Conservation (phyloP, 2,113 vertebrate species). For the Xerus inauris region DNA sequence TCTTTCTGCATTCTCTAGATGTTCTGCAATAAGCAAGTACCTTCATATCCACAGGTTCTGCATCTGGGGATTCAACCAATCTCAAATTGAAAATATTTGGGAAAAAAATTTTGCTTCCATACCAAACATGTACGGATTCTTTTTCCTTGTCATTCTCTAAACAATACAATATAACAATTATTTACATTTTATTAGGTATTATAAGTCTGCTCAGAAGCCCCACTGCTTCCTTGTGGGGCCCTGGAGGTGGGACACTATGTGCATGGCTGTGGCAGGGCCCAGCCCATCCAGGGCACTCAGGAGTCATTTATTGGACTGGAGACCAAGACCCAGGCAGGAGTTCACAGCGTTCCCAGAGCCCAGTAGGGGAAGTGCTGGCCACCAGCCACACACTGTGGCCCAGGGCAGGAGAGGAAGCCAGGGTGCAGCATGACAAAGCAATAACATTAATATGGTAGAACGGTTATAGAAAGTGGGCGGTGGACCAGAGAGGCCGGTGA, state of each 20-base stretch:
- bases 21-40: background rate
- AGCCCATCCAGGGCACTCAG: fast-evolving
- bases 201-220: no score
- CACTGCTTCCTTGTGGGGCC: no score
- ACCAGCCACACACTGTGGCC: background rate
- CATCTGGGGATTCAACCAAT: background rate
- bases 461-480: background rate
- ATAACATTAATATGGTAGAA: background rate
- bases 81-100: background rate
- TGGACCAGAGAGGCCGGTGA: background rate
- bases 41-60: background rate
- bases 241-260: no score
- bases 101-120: background rate
- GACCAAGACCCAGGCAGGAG: no score
- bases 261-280: no score
- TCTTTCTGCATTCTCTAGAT: background rate
- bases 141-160: no score
- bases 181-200: no score
- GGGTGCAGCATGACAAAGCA: fast-evolving
- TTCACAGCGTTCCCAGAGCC: background rate
- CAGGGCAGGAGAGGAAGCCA: no score
- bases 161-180: no score
- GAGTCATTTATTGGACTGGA: no score
- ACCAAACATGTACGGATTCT: background rate
- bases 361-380: background rate